Base-by-base conservation (phyloP, 2,113 vertebrate genomes). In the Dryoscopus gambensis region DNA sequence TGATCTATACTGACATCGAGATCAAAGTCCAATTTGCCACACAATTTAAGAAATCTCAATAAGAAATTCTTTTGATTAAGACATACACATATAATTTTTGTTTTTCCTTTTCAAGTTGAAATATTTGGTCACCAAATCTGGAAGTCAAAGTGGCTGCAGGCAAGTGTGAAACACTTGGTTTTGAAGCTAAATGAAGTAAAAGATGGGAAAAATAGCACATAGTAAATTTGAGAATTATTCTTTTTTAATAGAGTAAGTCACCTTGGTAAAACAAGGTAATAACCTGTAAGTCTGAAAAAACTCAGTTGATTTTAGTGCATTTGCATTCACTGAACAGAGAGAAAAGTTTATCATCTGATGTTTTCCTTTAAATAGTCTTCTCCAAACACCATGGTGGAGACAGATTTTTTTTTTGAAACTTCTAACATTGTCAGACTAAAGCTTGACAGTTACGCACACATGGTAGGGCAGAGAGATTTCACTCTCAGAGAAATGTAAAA, bases 61-160 rank as follows among this genome's bases (percentile, higher is more conserved):
- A 56, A 73, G 21, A 62, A 93, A 27, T 33, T 82, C 2, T 60
- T 20, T 89, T 87, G 49, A 49, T 53, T 65, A 65, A 64, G 21
- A 37, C 6, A 13, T 2, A 13, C 5, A 30, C 0, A 0, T 39
- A 20, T 19, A 1, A 8, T 65, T 76, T 62, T 37, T 25, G 3
- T 4, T 31, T 82, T 74, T 27, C 15, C 37, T 73, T 52, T 52
- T 7, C 8, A 39, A 23, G 13, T 37, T 67, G 21, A 62, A 73
- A 40, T 82, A 82, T 57, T 83, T 84, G 35, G 35, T 23, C 21
- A 63, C 13, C 12, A 39, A 60, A 47, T 24, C 24, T 88, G 20
- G 15, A 55, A 83, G 40, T 35, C n/a, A 81, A 67, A 68, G 23
- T 59, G 55, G 67, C 28, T 71, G 28, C n/a, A 78, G 23, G 10